These are phyloP conservation scores for Theropithecus gelada DNA, from an alignment of 2,113 vertebrate genomes.

Conservation along the genomic window DNA sequence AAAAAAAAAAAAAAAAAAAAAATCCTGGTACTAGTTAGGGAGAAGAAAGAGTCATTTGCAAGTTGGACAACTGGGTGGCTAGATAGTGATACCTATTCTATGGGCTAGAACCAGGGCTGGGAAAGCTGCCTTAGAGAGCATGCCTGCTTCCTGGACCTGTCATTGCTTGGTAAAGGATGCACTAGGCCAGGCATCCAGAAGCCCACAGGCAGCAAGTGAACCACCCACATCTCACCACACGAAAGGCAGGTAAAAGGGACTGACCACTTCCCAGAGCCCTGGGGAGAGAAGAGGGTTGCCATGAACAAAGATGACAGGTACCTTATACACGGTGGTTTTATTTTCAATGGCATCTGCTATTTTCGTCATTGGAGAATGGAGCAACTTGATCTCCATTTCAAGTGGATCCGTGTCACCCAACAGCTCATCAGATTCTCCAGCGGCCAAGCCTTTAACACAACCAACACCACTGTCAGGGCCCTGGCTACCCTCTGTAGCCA, in stretches of 20 bases:
- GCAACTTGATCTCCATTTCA: conserved; percentile 66
- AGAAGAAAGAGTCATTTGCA: not conserved
- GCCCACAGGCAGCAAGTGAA: not conserved
- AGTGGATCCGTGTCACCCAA: conserved; percentile 57
- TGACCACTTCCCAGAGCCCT: conserved; percentile 2
- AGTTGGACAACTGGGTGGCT: not conserved
- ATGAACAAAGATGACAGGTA: conserved; percentile 37
- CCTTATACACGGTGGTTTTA: conserved; percentile 68
- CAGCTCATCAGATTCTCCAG: conserved; percentile 73
- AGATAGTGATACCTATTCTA: not conserved
- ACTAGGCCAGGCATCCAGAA: not conserved
- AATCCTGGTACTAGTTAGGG: not conserved
- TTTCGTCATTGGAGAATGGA: conserved; percentile 70
- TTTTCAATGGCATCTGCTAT: conserved; percentile 71
- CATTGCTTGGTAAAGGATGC: not conserved
- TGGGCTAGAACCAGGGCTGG: not conserved
- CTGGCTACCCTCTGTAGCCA: not conserved
- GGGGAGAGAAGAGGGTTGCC: not conserved
- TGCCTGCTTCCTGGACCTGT: not conserved
- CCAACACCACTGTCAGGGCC: conserved; percentile 52
- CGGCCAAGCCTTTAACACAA: conserved; percentile 75
- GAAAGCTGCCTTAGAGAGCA: not conserved
- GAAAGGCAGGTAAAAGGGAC: not conserved
- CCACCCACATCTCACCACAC: not conserved
- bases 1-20: no score